Base-by-base conservation (phyloP, 2,113 vertebrate genomes). In the Orycteropus afer region DNA sequence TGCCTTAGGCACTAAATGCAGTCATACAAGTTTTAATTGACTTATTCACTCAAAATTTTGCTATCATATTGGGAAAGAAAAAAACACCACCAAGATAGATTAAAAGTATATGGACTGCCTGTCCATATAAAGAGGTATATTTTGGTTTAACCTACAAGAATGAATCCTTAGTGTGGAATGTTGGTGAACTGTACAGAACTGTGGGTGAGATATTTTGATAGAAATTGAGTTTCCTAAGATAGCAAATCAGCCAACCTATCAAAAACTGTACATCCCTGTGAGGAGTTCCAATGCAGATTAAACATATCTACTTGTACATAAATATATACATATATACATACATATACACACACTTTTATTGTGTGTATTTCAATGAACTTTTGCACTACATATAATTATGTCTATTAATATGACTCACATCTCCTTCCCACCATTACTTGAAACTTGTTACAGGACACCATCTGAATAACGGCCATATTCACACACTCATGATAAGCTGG, bases 381-480 rank as follows among this genome's bases (percentile, higher is more conserved):
- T 47, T 63, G 45, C 3, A 78, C 37, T 86, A 32, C 5, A 9
- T 51, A 20, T 49, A 63, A 65, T 86, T 73, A 65, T 57, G 15
- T 80, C 86, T 67, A 40, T 55, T 88, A 55, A 59, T 61, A 71
- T 83, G 85, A 83, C 4, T 93, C 51, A 74, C 13, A 45, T 77
- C 76, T 6, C 78, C 51, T 55, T 61, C 27, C 34, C 86, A n/a
- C 13, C 22, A 65, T 81, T 73, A 71, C 86, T 93, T 95, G 85
- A 20, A 92, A 89, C 67, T 74, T 88, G 73, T 95, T 85, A 96
- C 3, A 73, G 84, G 37, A 86, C 17, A 94, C 74, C 59, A 55
- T 94, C 57, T 93, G 88, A 95, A 45, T 47, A 90, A 71, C 8
- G 40, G 90, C 84, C 88, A 53, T 85, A 69, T 93, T 73, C 53